Conservation (phyloP, 92 coral and sea anemone genomes). For the Actinernus sp. region DNA sequence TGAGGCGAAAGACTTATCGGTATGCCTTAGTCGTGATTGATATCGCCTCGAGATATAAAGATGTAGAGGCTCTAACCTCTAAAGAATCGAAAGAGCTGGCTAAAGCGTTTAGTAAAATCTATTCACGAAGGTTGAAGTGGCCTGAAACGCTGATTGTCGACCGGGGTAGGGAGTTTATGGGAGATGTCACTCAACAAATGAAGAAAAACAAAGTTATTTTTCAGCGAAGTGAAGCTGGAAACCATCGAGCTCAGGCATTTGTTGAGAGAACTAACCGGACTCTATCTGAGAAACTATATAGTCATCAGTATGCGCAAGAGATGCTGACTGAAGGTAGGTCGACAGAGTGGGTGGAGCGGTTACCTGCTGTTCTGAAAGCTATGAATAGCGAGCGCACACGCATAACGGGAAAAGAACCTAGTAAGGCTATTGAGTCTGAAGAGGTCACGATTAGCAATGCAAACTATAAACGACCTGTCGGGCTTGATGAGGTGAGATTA, state of each 20-base stretch:
- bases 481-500: no score
- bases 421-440: slow-evolving; percentile 22
- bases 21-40: slow-evolving; percentile 53
- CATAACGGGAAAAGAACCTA: slow-evolving; percentile 45
- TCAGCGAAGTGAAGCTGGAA: slow-evolving; percentile 45
- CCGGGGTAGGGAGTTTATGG: slow-evolving; percentile 54
- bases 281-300: slow-evolving; percentile 25
- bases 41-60: slow-evolving; percentile 37
- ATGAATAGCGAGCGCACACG: no score
- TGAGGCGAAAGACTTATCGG: slow-evolving; percentile 38
- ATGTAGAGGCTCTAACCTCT: slow-evolving; percentile 45
- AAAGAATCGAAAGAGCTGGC: slow-evolving; percentile 43
- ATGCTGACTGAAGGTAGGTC: slow-evolving; percentile 37
- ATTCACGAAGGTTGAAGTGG: slow-evolving; percentile 38
- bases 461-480: no score
- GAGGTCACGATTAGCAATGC: no score
- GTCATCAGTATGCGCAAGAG: slow-evolving; percentile 36
- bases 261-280: slow-evolving; percentile 43
- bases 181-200: slow-evolving; percentile 34
- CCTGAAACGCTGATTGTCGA: slow-evolving; percentile 53
- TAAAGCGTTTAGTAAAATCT: slow-evolving; percentile 31
- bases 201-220: slow-evolving; percentile 15
- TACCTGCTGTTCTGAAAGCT: no score
- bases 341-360: slow-evolving; percentile 44
- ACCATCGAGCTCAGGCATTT: slow-evolving; percentile 43